Conservation (phyloP, 2,797 vertebrate genomes). For the Tadarida brasiliensis region DNA sequence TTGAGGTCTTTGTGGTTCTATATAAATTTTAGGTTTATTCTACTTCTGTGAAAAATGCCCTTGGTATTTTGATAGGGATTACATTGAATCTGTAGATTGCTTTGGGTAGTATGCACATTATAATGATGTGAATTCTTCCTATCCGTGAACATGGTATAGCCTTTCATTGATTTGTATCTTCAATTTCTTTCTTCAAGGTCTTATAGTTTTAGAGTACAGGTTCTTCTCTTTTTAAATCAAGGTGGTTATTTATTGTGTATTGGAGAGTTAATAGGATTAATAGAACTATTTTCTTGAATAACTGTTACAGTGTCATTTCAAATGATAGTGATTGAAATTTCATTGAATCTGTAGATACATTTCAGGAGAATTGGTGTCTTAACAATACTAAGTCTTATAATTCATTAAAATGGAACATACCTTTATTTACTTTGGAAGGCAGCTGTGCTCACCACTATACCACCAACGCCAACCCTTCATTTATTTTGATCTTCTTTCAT, state of each 20-base stretch:
- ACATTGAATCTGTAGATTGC: background rate
- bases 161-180: background rate
- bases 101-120: background rate
- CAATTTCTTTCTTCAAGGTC: background rate
- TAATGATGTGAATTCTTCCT: background rate
- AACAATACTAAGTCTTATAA: background rate
- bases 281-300: background rate
- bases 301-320: background rate
- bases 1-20: background rate
- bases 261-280: background rate
- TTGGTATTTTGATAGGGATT: background rate
- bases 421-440: background rate
- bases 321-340: background rate
- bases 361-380: background rate
- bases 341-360: background rate
- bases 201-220: background rate
- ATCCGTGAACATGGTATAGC: background rate
- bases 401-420: background rate
- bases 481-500: background rate
- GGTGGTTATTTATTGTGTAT: background rate
- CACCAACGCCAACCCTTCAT: too few species aligned
- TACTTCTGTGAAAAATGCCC: background rate
- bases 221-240: background rate
- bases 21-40: background rate
- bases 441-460: too few species aligned